Conservation (phyloP, 2,888 invertebrate species). For the Agrotis clavis region DNA sequence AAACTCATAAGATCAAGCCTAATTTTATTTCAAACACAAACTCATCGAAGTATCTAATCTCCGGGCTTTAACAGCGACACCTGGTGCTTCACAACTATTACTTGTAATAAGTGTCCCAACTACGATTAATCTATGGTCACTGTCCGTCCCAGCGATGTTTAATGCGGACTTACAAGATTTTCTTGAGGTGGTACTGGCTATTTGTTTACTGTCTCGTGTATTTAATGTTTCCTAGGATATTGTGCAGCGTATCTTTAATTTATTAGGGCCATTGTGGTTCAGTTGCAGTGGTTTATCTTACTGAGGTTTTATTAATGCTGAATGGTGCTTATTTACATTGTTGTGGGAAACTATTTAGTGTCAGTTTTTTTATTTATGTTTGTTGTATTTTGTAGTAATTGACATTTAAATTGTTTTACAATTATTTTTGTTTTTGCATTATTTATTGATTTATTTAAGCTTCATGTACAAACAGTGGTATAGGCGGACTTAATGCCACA, state of each 20-base stretch:
- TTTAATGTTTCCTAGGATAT: slow-evolving; percentile 17
- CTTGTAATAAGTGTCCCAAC: slow-evolving; percentile 33
- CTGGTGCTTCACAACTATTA: slow-evolving; percentile 46
- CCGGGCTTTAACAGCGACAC: neutral
- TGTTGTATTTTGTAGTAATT: neutral
- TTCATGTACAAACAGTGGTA: no score
- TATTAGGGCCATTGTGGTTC: slow-evolving; percentile 1
- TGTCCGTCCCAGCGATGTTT: slow-evolving; percentile 33
- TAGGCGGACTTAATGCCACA: no score
- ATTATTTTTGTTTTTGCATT: no score
- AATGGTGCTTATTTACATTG: neutral
- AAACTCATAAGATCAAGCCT: neutral
- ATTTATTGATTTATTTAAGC: no score
- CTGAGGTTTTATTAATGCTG: neutral
- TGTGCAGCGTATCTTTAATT: slow-evolving; percentile 15
- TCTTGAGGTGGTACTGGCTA: slow-evolving; percentile 17
- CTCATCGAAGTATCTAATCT: slow-evolving; percentile 24
- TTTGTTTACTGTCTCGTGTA: slow-evolving; percentile 33
- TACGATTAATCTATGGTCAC: slow-evolving; percentile 53
- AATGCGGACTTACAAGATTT: slow-evolving; percentile 49
- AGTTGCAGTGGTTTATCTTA: slow-evolving; percentile 2
- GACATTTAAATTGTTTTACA: no score
- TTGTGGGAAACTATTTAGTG: neutral
- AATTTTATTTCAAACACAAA: slow-evolving; percentile 11
- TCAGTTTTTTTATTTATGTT: neutral